Percentiles rank a stretch among this genome's conserved stretches.
These are phyloP conservation scores for Leptatherina wallacei DNA, from an alignment of 2,797 vertebrate species.

Conservation along the genomic window DNA sequence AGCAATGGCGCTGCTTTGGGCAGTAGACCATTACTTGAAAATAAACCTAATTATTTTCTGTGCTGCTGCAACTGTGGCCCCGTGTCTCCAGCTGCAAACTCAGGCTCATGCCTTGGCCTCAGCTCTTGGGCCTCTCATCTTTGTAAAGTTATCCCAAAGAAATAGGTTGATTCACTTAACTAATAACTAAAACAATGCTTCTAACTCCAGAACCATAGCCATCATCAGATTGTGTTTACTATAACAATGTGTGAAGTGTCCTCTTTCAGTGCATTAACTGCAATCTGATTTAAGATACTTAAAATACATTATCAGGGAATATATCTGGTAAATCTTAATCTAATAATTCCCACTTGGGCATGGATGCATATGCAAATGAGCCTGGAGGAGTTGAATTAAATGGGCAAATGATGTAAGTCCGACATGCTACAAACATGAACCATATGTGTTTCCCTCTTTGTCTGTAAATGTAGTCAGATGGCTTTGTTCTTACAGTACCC, in stretches of 20 bases:
- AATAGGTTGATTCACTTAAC: conserved; percentile 57
- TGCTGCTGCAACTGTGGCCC: conserved; percentile 60
- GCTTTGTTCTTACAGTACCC: conserved; percentile 70
- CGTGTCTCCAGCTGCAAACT: conserved; percentile 62
- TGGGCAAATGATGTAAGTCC: conserved; percentile 68
- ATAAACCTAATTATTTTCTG: conserved; percentile 83
- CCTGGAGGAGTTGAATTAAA: conserved; percentile 51
- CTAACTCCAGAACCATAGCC: conserved; percentile 57
- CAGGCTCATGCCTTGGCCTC: conserved; percentile 39
- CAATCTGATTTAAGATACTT: conserved; percentile 58
- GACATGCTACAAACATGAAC: conserved; percentile 79
- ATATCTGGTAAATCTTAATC: conserved; percentile 76
- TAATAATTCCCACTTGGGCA: conserved; percentile 69
- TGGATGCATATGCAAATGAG: conserved; percentile 79
- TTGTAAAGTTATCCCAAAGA: conserved; percentile 49
- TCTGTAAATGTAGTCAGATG: conserved; percentile 80
- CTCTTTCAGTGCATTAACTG: conserved; percentile 59
- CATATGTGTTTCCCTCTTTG: conserved; percentile 77
- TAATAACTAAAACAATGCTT: conserved; percentile 62
- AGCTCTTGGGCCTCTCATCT: conserved; percentile 37
- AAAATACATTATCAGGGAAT: conserved; percentile 53
- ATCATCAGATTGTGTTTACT: conserved; percentile 61
- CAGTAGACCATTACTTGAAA: conserved; percentile 80
- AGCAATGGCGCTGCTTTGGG: conserved; percentile 69
- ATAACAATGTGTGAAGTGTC: conserved; percentile 56